A percentile compares a stretch with the other conserved stretches of the same genome.
Conservation (phyloP, 2,888 invertebrate species). For the Eristalis intricaria region DNA sequence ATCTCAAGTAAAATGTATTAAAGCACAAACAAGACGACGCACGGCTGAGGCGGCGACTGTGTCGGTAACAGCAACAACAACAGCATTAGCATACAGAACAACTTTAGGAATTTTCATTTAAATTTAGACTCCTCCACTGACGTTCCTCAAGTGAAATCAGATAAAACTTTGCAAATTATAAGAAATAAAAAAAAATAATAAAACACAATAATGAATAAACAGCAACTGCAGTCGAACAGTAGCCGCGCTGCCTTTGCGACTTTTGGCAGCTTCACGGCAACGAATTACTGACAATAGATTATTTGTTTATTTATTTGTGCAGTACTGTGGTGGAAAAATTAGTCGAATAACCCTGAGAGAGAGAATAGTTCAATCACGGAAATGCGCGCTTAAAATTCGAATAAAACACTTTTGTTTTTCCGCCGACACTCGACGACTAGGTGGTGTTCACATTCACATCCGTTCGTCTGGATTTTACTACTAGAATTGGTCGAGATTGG, state of each 20-base stretch:
- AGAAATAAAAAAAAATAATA: slow-evolving; percentile 41
- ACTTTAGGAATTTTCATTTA: slow-evolving; percentile 65
- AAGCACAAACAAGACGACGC: slow-evolving; percentile 49
- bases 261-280: slow-evolving; percentile 47
- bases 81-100: slow-evolving; percentile 14
- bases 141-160: slow-evolving; percentile 75
- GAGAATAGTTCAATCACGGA: background rate
- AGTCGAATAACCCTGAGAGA: slow-evolving; percentile 38
- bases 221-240: slow-evolving; percentile 35
- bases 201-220: background rate
- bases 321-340: slow-evolving; percentile 9
- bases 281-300: slow-evolving; percentile 46
- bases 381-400: background rate
- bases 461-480: background rate
- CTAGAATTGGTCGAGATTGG: background rate
- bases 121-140: slow-evolving; percentile 68
- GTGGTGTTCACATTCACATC: background rate
- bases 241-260: slow-evolving; percentile 25
- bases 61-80: background rate
- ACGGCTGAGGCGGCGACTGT: background rate
- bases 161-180: slow-evolving; percentile 76
- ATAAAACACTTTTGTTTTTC: slow-evolving; percentile 5
- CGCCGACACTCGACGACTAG: background rate
- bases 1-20: slow-evolving; percentile 65
- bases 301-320: slow-evolving; percentile 54